phyloP scores from a whole-genome alignment of 2,797 vertebrate genomes.

The Ispidina picta region DNA sequence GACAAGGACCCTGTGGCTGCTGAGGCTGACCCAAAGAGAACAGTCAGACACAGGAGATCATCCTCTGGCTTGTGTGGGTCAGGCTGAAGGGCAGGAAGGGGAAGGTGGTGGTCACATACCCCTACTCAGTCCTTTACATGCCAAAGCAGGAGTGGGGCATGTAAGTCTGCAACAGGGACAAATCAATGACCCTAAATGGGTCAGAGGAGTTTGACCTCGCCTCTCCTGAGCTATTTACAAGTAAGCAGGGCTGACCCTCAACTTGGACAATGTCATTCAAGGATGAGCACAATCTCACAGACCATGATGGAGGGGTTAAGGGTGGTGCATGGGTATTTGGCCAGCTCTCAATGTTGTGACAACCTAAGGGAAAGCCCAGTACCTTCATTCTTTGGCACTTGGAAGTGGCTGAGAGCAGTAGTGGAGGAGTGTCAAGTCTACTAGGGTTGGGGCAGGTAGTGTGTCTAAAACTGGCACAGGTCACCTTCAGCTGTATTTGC shows the following conservation, averaged over 20 bases:
- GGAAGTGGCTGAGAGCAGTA: conserved; percentile 11
- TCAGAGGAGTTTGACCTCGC: neutral
- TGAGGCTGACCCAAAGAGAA: neutral
- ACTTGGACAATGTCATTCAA: neutral
- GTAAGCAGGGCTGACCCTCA: neutral
- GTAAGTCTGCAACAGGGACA: neutral
- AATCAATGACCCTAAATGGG: neutral
- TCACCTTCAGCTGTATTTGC: conserved; percentile 43
- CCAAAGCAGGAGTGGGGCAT: neutral
- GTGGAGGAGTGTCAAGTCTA: neutral
- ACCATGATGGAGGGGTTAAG: neutral
- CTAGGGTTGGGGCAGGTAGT: conserved; percentile 22
- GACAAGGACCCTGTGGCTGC: neutral
- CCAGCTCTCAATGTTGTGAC: neutral
- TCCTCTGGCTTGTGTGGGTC: neutral
- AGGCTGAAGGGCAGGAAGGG: neutral
- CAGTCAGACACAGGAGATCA: neutral
- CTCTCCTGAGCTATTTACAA: neutral
- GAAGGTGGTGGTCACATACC: neutral
- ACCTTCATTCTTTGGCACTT: conserved; percentile 17
- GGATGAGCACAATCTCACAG: neutral
- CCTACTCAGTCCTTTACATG: neutral
- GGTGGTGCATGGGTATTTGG: neutral
- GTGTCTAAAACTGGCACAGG: neutral
- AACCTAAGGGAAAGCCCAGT: neutral